phyloP scores from a whole-genome alignment of 2,797 vertebrate genomes.

The Apodemus agrarius region DNA sequence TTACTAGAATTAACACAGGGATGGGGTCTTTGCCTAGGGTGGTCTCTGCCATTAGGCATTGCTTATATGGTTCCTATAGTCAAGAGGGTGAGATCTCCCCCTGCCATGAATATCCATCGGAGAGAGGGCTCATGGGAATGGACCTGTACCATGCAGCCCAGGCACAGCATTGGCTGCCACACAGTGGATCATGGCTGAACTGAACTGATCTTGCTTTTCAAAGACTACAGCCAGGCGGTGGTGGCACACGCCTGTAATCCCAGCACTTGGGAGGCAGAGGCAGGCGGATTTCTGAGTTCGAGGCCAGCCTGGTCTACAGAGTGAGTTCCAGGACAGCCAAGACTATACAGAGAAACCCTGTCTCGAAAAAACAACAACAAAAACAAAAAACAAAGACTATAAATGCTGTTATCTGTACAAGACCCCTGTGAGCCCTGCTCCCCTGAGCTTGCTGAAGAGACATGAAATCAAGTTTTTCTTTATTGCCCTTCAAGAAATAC shows the following conservation, averaged over 20 bases:
- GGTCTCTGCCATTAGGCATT: not conserved
- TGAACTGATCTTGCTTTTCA: not conserved
- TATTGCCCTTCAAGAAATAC: accelerated
- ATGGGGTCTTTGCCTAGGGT: not conserved
- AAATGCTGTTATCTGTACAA: accelerated
- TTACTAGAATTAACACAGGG: not conserved
- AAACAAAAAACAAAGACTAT: too few relatives aligned
- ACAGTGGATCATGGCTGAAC: accelerated
- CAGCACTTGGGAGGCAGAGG: too few relatives aligned
- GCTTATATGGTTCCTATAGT: accelerated
- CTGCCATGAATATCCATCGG: accelerated
- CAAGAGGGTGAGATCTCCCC: too few relatives aligned
- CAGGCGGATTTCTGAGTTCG: too few relatives aligned
- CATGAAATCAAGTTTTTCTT: accelerated
- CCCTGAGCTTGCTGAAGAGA: accelerated
- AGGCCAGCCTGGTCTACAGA: too few relatives aligned
- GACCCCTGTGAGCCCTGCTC: accelerated
- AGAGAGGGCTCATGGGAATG: accelerated
- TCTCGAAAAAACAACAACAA: too few relatives aligned
- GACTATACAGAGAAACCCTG: too few relatives aligned
- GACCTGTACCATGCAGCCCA: accelerated
- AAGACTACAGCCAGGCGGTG: too few relatives aligned
- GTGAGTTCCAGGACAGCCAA: too few relatives aligned
- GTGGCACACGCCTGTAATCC: too few relatives aligned
- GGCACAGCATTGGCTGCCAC: not conserved